Evolutionary conservation across 2,113 vertebrate genomes (phyloP), one percentile per base, ranked within the genome.

Genomic region (Cephalopholis sonnerati): DNA sequence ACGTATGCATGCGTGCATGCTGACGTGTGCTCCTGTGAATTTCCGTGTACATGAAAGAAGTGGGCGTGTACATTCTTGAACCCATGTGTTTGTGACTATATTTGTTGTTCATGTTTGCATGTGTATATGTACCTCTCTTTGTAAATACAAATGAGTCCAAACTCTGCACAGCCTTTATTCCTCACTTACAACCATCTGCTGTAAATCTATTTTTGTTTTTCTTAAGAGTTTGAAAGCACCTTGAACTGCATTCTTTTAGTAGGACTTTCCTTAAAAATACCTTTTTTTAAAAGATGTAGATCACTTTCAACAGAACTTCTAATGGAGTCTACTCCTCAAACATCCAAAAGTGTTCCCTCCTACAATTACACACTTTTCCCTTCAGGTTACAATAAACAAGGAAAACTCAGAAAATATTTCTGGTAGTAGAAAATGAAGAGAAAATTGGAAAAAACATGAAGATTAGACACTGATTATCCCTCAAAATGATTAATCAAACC

Each of bases 161-260:
- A 17, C 12, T 32, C 29, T 61, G 12, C 50, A 46, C 20, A 13
- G 11, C 36, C 25, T 24, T 36, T 32, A n/a, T 2, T 18, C 17
- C 7, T 58, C 11, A 59, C 7, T 74, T n/a, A 57, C 48, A 80
- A 46, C 59, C 29, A 58, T 24, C 68, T n/a, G 36, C 58, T 27
- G n/a, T 41, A 41, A 41, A 65, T 41, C 5, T 46, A 20, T 25
- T 29, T 24, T 27, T 46, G 24, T 20, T 44, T 32, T 54, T 54
- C 29, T 63, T 18, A 5, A 11, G n/a, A n/a, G n/a, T n/a, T n/a
- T n/a, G 6, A 36, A 36, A 36, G 32, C 32, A 36, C 32, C 32
- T 36, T 36, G 32, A 36, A 7, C 29, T 51, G 25, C 15, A n/a
- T 36, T 54, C 48, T 36, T 10, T 9, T 9, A 32, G 11, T 25